Conservation (phyloP, 2,888 invertebrate species). For the Aelia acuminata region DNA sequence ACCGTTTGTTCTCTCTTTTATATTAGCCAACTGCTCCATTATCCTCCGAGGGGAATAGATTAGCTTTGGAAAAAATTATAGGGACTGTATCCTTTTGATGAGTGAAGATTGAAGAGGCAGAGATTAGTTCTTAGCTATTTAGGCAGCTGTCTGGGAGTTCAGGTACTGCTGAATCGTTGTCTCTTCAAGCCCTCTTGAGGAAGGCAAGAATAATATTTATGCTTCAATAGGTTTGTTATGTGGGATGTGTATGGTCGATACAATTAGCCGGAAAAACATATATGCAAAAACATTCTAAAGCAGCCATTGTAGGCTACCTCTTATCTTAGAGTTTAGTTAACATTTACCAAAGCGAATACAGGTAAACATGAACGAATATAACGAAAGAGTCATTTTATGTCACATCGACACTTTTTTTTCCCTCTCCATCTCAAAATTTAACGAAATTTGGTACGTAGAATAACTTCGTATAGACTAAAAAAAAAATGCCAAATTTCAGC, state of each 20-base stretch:
- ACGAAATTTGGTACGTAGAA: too few species aligned
- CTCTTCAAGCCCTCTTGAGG: not conserved
- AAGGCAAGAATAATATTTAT: not conserved
- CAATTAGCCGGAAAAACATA: not conserved
- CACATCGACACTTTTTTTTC: too few species aligned
- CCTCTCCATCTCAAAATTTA: too few species aligned
- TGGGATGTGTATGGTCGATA: not conserved
- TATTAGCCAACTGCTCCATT: slow-evolving; percentile 11
- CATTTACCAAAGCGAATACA: too few species aligned
- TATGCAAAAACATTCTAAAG: not conserved
- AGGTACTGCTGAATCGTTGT: not conserved
- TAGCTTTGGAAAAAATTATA: slow-evolving; percentile 12
- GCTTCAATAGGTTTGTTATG: not conserved
- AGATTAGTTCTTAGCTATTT: slow-evolving; percentile 5
- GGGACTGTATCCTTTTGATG: slow-evolving; percentile 8
- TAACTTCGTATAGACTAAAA: too few species aligned
- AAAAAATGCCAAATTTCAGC: too few species aligned
- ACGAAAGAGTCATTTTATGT: too few species aligned
- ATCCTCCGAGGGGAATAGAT: not conserved
- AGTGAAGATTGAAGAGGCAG: not conserved
- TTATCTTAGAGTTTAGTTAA: too few species aligned
- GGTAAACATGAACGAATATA: too few species aligned
- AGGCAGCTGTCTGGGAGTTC: slow-evolving; percentile 18
- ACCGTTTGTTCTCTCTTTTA: slow-evolving; percentile 9
- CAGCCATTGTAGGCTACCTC: not conserved